These are phyloP conservation scores for Sitta carolinensis DNA, from an alignment of 2,797 vertebrate genomes.

Conservation along the genomic window DNA sequence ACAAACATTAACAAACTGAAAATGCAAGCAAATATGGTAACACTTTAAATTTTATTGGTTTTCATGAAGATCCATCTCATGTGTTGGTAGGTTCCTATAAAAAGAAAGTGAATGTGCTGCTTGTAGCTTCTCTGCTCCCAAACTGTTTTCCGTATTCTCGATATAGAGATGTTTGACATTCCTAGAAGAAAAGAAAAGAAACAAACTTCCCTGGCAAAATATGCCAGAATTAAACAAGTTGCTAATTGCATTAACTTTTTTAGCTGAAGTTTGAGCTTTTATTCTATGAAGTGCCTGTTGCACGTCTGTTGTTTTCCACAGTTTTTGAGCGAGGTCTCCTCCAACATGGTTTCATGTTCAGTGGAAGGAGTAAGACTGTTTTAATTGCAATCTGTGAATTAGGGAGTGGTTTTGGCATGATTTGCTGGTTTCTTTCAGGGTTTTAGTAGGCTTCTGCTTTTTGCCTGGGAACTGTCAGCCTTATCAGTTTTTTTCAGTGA, in stretches of 20 bases:
- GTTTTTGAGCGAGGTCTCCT: neutral
- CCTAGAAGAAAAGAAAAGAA: neutral
- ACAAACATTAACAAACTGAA: neutral
- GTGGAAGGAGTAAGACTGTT: neutral
- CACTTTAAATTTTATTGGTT: neutral
- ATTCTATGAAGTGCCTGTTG: neutral
- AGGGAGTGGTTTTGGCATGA: neutral
- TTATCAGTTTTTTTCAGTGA: neutral
- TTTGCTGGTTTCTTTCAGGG: too few relatives aligned
- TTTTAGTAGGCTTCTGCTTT: neutral
- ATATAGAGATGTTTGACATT: neutral
- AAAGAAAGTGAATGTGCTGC: neutral
- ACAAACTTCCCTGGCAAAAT: neutral
- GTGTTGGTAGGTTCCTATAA: neutral
- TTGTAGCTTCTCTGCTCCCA: neutral
- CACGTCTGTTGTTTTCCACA: neutral
- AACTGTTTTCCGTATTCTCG: neutral
- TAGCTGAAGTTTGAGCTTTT: neutral
- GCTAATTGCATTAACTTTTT: neutral
- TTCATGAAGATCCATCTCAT: neutral
- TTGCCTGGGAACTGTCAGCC: neutral
- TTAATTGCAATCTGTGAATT: neutral
- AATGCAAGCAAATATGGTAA: neutral
- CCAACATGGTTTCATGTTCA: neutral
- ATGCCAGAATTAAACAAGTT: neutral